Percentiles rank a stretch among this genome's conserved stretches.
These are phyloP conservation scores for Catalaphyllia jardinei DNA, from an alignment of 64 coral and sea anemone species.

Conservation along the genomic window DNA sequence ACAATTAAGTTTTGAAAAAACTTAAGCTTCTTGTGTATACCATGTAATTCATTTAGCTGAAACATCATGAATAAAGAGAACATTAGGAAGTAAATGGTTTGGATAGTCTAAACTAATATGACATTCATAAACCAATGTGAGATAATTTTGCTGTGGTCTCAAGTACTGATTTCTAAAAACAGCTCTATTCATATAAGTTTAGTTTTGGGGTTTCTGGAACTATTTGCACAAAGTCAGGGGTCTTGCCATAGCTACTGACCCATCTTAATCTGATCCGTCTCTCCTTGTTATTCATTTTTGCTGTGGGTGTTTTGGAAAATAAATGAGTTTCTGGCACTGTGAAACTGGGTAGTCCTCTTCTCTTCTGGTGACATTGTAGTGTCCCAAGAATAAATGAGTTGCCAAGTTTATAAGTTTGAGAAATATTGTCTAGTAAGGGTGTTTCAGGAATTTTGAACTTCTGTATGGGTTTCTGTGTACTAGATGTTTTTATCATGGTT, in stretches of 20 bases:
- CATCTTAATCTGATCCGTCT: not conserved
- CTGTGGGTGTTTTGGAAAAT: not conserved
- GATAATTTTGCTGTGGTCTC: not conserved
- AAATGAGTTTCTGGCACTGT: not conserved
- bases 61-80: no score
- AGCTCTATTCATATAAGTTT: not conserved
- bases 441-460: constrained; percentile 16
- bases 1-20: no score
- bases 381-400: not conserved
- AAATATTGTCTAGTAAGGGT: not conserved
- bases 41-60: no score
- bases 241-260: no score
- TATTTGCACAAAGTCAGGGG: not conserved
- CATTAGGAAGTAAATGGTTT: no score
- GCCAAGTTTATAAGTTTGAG: not conserved
- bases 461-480: no score
- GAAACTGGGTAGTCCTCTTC: not conserved
- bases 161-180: not conserved
- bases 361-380: not conserved
- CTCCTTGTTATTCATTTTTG: not conserved
- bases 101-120: no score
- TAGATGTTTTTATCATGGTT: not conserved
- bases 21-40: no score
- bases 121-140: no score
- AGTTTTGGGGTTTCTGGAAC: constrained; percentile 7